These are phyloP conservation scores for Lacerta viridis DNA, from an alignment of 2,797 vertebrate genomes.

Conservation along the genomic window DNA sequence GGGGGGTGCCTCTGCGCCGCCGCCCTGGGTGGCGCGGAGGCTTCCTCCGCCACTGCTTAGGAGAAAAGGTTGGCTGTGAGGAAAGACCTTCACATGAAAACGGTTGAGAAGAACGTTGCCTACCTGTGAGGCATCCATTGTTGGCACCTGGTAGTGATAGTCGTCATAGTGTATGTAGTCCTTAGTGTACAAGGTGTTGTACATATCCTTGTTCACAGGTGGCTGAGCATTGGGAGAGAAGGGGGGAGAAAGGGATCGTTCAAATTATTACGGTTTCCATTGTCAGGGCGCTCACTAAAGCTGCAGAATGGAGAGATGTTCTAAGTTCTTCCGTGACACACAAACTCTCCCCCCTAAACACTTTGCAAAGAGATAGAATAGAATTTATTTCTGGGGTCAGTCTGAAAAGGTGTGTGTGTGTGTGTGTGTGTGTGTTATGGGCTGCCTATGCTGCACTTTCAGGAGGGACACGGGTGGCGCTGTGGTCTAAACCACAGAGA, in stretches of 20 bases:
- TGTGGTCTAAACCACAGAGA: no score
- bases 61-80: background rate
- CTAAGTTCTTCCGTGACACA: background rate
- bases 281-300: background rate
- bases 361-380: background rate
- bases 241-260: background rate
- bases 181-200: conserved; percentile 62
- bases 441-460: no score
- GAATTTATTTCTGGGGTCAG: background rate
- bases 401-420: background rate
- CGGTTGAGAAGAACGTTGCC: background rate
- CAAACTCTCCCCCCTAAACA: background rate
- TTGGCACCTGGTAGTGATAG: rapidly evolving
- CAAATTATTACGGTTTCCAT: background rate
- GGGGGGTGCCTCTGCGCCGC: no score
- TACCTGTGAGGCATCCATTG: conserved; percentile 35
- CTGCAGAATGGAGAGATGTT: background rate
- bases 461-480: no score
- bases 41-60: no score
- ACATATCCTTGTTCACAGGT: conserved; percentile 53
- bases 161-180: conserved; percentile 49
- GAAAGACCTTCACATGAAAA: background rate
- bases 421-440: background rate
- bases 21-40: no score
- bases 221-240: conserved; percentile 53